Base-by-base conservation (phyloP, 2,113 vertebrate species). In the Chroicocephalus ridibundus region DNA sequence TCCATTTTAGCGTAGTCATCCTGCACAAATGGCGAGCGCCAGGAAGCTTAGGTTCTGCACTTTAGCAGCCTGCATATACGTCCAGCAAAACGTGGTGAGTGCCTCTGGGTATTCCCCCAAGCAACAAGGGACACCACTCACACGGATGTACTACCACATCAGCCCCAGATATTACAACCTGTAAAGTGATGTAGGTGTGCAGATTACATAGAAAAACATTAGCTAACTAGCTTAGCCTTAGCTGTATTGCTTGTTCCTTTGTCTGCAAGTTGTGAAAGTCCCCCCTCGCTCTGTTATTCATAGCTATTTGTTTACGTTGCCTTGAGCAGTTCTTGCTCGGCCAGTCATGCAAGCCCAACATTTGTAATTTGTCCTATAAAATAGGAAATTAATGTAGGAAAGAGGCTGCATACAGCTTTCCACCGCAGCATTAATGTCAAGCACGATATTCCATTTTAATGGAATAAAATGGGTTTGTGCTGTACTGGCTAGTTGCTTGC, bases 351-450 rank as follows among this genome's bases (percentile, higher is more conserved):
- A 80, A 95, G 64, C 82, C 82, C 58, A 61, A 86, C 66, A 38
- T 94, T 95, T 88, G 49, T 93, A 93, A 94, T 94, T 88, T 94
- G 79, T 90, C 85, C 93, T 90, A 58, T 90, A 96, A 94, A 94
- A 69, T 5, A 70, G 62, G 42, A 94, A 97, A 95, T 95, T 88
- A 86, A 57, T 0, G 1, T 74, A 93, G 78, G 54, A 95, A 88
- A 91, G 42, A 86, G 46, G 36, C 75, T 69, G 75, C 66, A 66
- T 44, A 19, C 38, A 88, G 68, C 66, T 54, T 95, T 86, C 49
- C 29, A 66, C 62, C 0, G 1, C 54, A 77, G 82, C 75, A 66
- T 74, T 87, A 61, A 85, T 82, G 32, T 61, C 70, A 93, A 94
- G 49, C 54, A 40, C 25, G 76, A 42, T 55, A 94, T 85, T 93